phyloP scores from a whole-genome alignment of 1,140 invertebrate genomes.

The Subanguina moxae region DNA sequence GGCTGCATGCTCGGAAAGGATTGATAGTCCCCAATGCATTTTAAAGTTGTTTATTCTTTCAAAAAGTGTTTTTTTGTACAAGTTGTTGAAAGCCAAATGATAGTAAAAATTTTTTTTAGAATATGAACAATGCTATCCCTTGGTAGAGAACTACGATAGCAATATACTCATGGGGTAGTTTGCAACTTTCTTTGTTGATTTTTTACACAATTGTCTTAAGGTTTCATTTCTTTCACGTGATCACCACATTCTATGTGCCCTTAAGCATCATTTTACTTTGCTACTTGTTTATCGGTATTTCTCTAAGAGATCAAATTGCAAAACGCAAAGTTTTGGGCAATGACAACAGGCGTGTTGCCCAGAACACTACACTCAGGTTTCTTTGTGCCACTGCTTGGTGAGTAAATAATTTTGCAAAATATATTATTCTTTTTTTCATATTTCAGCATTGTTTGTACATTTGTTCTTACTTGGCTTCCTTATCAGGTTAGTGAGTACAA shows the following conservation, averaged over 20 bases:
- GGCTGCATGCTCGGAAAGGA: too few species aligned
- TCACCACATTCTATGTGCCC: constrained; percentile 50
- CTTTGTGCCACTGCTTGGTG: constrained; percentile 35
- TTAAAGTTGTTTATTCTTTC: too few species aligned
- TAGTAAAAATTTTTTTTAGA: background rate
- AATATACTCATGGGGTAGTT: constrained; percentile 31
- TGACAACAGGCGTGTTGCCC: constrained; percentile 19
- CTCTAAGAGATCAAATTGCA: constrained; percentile 44
- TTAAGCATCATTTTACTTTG: constrained; percentile 45
- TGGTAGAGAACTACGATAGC: constrained; percentile 21
- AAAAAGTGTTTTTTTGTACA: too few species aligned
- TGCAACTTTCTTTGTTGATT: too few species aligned
- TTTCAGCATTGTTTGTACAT: constrained; percentile 44
- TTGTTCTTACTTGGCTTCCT: constrained; percentile 52
- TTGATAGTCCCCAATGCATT: too few species aligned
- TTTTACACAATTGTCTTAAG: constrained; percentile 19
- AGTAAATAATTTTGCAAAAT: too few species aligned
- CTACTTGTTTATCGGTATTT: constrained; percentile 45
- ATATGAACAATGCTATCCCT: constrained; percentile 33
- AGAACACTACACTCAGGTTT: constrained; percentile 46
- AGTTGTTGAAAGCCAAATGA: too few species aligned
- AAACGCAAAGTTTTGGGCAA: constrained; percentile 37
- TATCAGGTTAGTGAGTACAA: constrained; percentile 44
- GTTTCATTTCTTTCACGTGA: constrained; percentile 50
- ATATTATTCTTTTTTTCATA: too few species aligned